Percentiles rank a stretch among this genome's conserved stretches.
These are phyloP conservation scores for Xanthorhoe spadicearia DNA, from an alignment of 2,888 invertebrate species.

Conservation along the genomic window DNA sequence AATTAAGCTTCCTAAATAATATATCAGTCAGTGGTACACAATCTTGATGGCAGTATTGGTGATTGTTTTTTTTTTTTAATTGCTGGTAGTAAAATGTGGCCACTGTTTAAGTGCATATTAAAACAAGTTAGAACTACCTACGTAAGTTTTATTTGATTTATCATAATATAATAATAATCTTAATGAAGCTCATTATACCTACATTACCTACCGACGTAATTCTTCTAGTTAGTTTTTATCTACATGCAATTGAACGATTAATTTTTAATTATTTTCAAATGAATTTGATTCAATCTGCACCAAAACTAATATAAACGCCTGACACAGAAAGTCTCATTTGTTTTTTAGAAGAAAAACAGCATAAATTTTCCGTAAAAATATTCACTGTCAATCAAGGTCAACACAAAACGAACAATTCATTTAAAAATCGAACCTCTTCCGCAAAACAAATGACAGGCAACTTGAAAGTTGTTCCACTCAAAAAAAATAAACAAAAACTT, in stretches of 20 bases:
- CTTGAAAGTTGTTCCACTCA: conserved; percentile 31
- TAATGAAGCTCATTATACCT: too few relatives aligned
- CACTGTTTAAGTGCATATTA: not conserved
- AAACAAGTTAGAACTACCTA: not conserved
- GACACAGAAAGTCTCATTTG: too few relatives aligned
- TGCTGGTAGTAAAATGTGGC: not conserved
- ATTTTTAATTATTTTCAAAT: too few relatives aligned
- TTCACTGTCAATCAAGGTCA: not conserved
- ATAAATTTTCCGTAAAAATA: not conserved
- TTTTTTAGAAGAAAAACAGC: too few relatives aligned
- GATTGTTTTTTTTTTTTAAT: conserved; percentile 24
- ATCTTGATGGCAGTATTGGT: conserved; percentile 32
- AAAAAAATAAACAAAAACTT: conserved; percentile 48
- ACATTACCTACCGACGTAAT: too few relatives aligned
- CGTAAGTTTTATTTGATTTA: too few relatives aligned
- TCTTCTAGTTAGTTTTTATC: too few relatives aligned
- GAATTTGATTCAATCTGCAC: too few relatives aligned
- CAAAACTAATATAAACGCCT: too few relatives aligned
- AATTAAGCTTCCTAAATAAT: conserved; percentile 69
- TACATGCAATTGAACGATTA: too few relatives aligned
- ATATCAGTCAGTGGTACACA: conserved; percentile 54
- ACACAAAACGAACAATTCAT: not conserved
- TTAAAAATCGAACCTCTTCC: conserved; percentile 5
- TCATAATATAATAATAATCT: too few relatives aligned
- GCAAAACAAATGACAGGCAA: conserved; percentile 22